phyloP scores from a whole-genome alignment of 2,888 invertebrate genomes.

The Panopea generosa region DNA sequence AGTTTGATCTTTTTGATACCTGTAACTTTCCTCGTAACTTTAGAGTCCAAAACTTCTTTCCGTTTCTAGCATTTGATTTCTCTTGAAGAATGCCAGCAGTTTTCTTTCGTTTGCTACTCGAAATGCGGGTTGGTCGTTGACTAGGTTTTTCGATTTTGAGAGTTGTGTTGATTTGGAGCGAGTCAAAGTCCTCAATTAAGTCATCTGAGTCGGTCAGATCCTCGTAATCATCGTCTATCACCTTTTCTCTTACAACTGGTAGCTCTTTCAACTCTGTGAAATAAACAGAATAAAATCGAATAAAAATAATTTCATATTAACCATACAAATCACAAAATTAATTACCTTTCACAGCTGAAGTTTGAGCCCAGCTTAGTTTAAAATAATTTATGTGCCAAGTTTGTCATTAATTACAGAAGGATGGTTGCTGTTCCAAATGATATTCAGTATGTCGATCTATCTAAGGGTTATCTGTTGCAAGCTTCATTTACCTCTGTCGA shows the following conservation, averaged over 20 bases:
- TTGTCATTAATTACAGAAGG: no score
- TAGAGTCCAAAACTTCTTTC: conserved; percentile 76
- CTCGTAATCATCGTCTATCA: conserved; percentile 54
- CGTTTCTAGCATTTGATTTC: conserved; percentile 27
- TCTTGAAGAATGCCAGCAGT: conserved; percentile 10
- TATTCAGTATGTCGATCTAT: no score
- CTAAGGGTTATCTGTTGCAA: no score
- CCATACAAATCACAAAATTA: no score
- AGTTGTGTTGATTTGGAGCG: conserved; percentile 21
- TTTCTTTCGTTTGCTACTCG: conserved; percentile 64
- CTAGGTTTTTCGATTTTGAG: conserved; percentile 10
- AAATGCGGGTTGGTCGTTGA: conserved; percentile 9
- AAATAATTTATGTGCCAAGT: no score
- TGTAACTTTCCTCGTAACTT: conserved; percentile 73
- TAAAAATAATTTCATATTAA: no score
- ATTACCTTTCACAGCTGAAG: no score
- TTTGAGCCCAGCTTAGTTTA: no score
- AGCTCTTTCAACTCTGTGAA: conserved; percentile 48
- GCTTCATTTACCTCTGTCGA: no score
- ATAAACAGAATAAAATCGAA: no score
- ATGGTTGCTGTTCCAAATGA: no score
- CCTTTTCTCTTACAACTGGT: conserved; percentile 15
- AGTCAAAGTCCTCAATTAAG: conserved; percentile 19
- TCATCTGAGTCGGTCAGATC: conserved; percentile 56
- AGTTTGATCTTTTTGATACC: conserved; percentile 57